Evolutionary conservation across 2,797 vertebrate genomes (phyloP).

Genomic region (Peromyscus attwateri): DNA sequence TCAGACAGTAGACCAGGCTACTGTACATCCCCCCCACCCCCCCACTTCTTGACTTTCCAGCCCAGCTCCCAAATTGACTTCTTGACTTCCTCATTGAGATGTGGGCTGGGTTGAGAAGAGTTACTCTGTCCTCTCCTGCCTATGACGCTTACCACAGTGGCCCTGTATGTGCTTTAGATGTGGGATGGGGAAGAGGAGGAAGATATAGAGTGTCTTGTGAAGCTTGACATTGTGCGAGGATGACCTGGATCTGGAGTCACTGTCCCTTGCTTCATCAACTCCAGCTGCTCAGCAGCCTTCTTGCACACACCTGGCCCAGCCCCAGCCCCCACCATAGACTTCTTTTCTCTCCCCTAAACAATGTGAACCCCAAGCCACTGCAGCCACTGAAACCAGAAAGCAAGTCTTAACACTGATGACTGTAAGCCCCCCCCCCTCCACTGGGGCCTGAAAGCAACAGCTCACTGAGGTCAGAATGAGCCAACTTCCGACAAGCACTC

Average conservation of each 20-base stretch:
- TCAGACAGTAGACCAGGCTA: neutral
- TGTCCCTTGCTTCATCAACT: constrained; percentile 81
- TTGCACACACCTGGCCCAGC: constrained; percentile 48
- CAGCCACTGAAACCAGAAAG: constrained; percentile 77
- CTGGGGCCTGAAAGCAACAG: constrained; percentile 76
- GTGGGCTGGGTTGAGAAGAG: constrained; percentile 63
- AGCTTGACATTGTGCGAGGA: constrained; percentile 69
- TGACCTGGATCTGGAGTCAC: constrained; percentile 73
- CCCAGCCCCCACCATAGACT: constrained; percentile 52
- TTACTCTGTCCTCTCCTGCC: constrained; percentile 73
- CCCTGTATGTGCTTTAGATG: constrained; percentile 28
- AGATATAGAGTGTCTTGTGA: neutral
- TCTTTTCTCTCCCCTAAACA: constrained; percentile 72
- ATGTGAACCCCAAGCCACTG: constrained; percentile 71
- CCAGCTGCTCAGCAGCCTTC: constrained; percentile 79
- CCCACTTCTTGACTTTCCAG: constrained; percentile 51
- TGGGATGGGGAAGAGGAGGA: neutral
- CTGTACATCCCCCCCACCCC: neutral
- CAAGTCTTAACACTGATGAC: constrained; percentile 75
- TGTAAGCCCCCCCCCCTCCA: constrained; percentile 54
- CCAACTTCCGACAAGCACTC: constrained; percentile 65
- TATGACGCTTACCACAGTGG: constrained; percentile 60
- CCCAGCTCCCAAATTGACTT: constrained; percentile 58
- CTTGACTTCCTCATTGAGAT: constrained; percentile 61
- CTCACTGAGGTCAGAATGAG: constrained; percentile 67